These are phyloP conservation scores for Phymatocera aterrima DNA, from an alignment of 2,888 invertebrate species.

Conservation along the genomic window DNA sequence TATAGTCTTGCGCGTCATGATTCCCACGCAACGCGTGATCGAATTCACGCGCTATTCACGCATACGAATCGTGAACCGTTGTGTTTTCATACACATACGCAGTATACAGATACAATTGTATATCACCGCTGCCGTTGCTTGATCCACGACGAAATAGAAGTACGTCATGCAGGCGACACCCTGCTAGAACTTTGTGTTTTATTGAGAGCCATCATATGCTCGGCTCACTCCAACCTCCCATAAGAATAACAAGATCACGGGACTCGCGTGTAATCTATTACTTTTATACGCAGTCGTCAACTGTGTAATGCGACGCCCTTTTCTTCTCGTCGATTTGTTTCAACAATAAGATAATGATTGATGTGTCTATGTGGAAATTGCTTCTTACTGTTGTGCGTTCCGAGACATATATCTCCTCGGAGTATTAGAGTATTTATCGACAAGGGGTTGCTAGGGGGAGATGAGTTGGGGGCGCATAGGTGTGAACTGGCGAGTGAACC, in stretches of 20 bases:
- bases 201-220: constrained; percentile 65
- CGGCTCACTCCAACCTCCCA: constrained; percentile 53
- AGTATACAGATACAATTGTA: constrained; percentile 53
- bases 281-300: constrained; percentile 4
- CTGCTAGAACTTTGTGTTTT: constrained; percentile 58
- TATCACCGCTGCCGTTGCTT: neutral
- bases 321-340: neutral
- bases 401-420: neutral
- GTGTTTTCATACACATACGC: constrained; percentile 54
- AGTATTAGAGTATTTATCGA: neutral
- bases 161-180: constrained; percentile 30
- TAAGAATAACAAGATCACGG: constrained; percentile 56
- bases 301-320: neutral
- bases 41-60: constrained; percentile 64
- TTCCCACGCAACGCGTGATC: constrained; percentile 52
- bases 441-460: neutral
- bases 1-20: constrained; percentile 40
- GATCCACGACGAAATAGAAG: neutral
- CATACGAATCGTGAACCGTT: constrained; percentile 53
- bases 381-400: neutral
- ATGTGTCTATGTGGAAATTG: neutral
- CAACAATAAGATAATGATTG: constrained; percentile 41
- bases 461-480: neutral
- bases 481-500: constrained; percentile 16
- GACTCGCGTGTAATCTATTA: constrained; percentile 32